Evolutionary conservation across 2,113 vertebrate species (phyloP).

Genomic region (Spilogale gracilis): DNA sequence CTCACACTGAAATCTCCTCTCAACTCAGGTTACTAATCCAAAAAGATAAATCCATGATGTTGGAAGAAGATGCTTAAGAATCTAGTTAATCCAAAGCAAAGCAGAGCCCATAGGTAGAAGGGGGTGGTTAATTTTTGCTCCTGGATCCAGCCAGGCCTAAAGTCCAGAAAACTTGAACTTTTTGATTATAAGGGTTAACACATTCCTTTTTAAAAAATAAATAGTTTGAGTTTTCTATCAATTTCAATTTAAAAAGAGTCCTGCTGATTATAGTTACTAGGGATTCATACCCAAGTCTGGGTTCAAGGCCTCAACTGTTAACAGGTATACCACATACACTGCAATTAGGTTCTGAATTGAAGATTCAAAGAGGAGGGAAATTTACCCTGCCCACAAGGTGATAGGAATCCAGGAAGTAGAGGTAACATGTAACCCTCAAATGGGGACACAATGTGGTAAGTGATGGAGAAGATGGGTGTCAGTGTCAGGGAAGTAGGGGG

Average conservation of each 20-base stretch:
- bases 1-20: neutral
- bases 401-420: neutral
- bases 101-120: neutral
- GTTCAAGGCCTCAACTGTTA: neutral
- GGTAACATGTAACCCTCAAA: neutral
- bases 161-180: neutral
- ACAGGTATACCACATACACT: accelerated
- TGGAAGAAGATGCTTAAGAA: neutral
- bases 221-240: neutral
- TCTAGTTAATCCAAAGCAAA: neutral
- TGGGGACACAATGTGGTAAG: accelerated
- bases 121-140: neutral
- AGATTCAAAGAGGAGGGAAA: neutral
- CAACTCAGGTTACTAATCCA: neutral
- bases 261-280: neutral
- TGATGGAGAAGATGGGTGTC: accelerated
- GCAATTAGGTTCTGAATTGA: neutral
- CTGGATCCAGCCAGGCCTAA: neutral
- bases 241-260: neutral
- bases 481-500: neutral
- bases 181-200: neutral
- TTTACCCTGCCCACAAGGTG: too few species aligned
- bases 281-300: neutral
- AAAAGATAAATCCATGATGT: neutral
- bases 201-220: neutral